Percentiles rank a stretch among this genome's conserved stretches.
phyloP scores from a whole-genome alignment of 2,113 vertebrate genomes.

The Brachirus orientalis region DNA sequence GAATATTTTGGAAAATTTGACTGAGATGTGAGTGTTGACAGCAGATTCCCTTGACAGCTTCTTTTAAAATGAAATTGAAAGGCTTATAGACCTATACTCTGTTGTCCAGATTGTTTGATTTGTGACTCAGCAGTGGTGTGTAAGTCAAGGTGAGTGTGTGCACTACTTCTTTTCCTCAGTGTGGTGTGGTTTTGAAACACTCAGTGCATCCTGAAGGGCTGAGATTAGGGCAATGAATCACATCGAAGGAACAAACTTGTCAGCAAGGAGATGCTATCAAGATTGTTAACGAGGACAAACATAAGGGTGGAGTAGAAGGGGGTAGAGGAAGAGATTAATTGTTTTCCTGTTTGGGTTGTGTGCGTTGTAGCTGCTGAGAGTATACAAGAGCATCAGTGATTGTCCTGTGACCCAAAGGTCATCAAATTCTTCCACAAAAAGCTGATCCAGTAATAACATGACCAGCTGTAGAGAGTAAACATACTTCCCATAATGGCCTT shows the following conservation, averaged over 20 bases:
- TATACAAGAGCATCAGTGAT: slow-evolving; percentile 18
- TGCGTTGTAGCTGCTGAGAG: slow-evolving; percentile 17
- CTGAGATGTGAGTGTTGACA: not conserved
- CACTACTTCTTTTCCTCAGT: not conserved
- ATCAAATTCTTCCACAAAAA: slow-evolving; percentile 11
- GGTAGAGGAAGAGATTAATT: slow-evolving; percentile 29
- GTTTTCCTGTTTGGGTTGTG: slow-evolving; percentile 28
- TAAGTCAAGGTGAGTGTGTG: not conserved
- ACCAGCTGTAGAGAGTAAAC: slow-evolving; percentile 10
- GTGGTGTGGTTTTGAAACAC: slow-evolving; percentile 18
- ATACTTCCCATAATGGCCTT: slow-evolving; percentile 9
- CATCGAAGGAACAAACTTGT: slow-evolving; percentile 61
- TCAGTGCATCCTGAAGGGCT: slow-evolving; percentile 41
- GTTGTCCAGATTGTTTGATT: slow-evolving; percentile 29
- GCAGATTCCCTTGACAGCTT: too few species aligned
- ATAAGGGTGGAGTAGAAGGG: not conserved
- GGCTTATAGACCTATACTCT: not conserved
- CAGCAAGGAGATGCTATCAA: slow-evolving; percentile 57
- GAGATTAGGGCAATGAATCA: slow-evolving; percentile 70
- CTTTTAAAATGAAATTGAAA: slow-evolving; percentile 12
- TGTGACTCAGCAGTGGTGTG: not conserved
- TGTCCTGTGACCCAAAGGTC: slow-evolving; percentile 45
- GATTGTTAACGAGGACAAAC: slow-evolving; percentile 59
- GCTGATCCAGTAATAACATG: slow-evolving; percentile 7
- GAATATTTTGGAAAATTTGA: too few species aligned